Conservation (phyloP, 2,113 vertebrate species). For the zebrafish (Danio rerio) region DNA sequence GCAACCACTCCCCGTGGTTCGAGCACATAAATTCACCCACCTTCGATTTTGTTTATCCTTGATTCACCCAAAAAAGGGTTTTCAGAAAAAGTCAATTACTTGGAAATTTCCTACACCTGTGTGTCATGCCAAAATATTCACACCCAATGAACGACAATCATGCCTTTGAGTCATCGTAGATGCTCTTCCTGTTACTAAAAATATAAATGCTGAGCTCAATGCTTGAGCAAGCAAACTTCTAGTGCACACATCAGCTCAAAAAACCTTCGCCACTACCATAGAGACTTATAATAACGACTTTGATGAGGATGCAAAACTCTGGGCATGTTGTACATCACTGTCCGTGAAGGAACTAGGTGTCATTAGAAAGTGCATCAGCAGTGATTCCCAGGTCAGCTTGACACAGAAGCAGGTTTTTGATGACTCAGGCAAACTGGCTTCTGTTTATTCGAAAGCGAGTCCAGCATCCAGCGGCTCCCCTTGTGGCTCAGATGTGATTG, state of each 20-base stretch:
- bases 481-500: conserved; percentile 55
- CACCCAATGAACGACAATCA: background rate
- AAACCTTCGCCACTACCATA: background rate
- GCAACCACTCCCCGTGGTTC: background rate
- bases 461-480: conserved; percentile 2
- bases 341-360: background rate
- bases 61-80: conserved; percentile 17
- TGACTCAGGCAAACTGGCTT: conserved; percentile 52
- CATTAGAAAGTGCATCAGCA: conserved; percentile 35
- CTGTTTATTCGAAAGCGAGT: conserved; percentile 33
- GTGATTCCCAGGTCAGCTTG: conserved; percentile 20
- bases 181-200: conserved; percentile 10
- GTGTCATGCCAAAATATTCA: background rate
- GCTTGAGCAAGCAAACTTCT: conserved; percentile 6
- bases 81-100: background rate
- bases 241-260: conserved; percentile 33
- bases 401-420: conserved; percentile 53
- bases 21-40: conserved; percentile 2
- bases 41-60: conserved; percentile 25
- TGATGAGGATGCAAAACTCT: background rate
- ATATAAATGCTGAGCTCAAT: conserved; percentile 7
- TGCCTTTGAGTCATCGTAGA: background rate
- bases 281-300: conserved; percentile 9
- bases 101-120: background rate
- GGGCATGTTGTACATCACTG: background rate